Evolutionary conservation across 2,888 invertebrate genomes (phyloP).

Genomic region (Scotopteryx bipunctaria): DNA sequence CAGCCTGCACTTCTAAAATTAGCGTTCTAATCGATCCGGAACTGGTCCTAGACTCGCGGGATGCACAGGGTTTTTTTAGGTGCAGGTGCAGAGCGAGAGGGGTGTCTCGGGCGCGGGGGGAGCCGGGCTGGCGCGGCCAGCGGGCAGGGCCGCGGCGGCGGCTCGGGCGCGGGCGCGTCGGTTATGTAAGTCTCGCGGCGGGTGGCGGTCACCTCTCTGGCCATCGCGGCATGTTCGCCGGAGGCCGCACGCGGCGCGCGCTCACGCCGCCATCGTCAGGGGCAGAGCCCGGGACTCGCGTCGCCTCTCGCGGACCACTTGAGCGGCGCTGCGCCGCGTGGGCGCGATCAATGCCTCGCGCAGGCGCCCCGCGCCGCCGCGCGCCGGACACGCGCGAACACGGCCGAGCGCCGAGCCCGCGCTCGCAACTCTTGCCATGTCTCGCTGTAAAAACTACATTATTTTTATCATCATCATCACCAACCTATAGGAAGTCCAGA

Average conservation of each 20-base stretch:
- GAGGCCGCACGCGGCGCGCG: slow-evolving; percentile 83
- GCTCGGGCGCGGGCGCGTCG: slow-evolving; percentile 56
- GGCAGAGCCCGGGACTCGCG: slow-evolving; percentile 76
- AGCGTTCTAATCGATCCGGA: slow-evolving; percentile 28
- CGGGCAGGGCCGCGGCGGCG: slow-evolving; percentile 16
- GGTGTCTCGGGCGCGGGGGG: slow-evolving; percentile 54
- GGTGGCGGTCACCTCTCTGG: slow-evolving; percentile 85
- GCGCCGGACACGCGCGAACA: slow-evolving; percentile 44
- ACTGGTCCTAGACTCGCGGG: slow-evolving; percentile 12
- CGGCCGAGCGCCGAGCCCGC: slow-evolving; percentile 34
- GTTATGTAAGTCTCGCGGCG: slow-evolving; percentile 60
- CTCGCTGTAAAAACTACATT: background rate
- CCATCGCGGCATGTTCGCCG: slow-evolving; percentile 88
- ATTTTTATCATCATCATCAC: too few species aligned
- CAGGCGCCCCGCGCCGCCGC: slow-evolving; percentile 50
- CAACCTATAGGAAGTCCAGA: too few species aligned
- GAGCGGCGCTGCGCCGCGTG: slow-evolving; percentile 56
- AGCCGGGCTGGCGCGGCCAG: slow-evolving; percentile 40
- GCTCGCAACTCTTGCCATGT: slow-evolving; percentile 21
- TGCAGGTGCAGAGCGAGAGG: slow-evolving; percentile 49
- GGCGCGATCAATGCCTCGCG: slow-evolving; percentile 66
- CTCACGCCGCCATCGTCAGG: slow-evolving; percentile 80
- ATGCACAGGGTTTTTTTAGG: slow-evolving; percentile 9
- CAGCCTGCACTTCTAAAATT: slow-evolving; percentile 30
- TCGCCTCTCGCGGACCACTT: slow-evolving; percentile 73